Base-by-base conservation (phyloP, 35 echinoderm and acorn worm genomes). In the Ptychodera flava region DNA sequence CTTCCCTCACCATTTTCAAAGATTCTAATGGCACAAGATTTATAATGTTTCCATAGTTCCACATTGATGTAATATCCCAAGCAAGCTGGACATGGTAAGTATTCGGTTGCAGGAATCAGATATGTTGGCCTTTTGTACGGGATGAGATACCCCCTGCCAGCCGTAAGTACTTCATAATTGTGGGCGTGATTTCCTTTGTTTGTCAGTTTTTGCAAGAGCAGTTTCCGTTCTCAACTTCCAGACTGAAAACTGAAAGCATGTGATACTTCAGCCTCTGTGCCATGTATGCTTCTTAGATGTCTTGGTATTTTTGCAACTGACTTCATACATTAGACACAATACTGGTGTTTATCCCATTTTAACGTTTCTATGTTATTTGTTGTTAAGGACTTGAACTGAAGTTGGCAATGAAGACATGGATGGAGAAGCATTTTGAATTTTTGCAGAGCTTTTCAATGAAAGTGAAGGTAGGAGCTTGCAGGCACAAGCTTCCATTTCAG, bases 141-240 rank as follows among this genome's bases (percentile, higher is more conserved):
- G 37, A 93, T 93, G 32, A 93, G 1, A 15, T 80, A 12, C 14
- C 91, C 91, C 36, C 81, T 79, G 0, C 82, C 87, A 33, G 35
- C 29, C 36, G 80, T 84, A n/a, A 92, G 80, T 0, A 93, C 91
- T 76, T 89, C 22, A 28, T 89, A 0, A 34, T 93, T 93, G 77
- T 93, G 91, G 16, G 86, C 45, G 89, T 93, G 91, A 36, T 93
- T 93, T 32, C 91, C 91, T 38, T 89, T 93, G 53, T 93, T 93
- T n/a, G 34, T 0, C 0, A 93, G 52, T 30, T 89, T 16, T 32
- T 89, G 78, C 16, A 89, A 36, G 28, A 93, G 36, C 12, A 32
- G 31, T 79, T 85, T 81, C 30, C 87, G 38, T 83, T 93, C 36
- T 33, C 81, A 32, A 0, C 81, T 85, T 31, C 89, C 85, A 31